Evolutionary conservation across 1,140 invertebrate genomes (phyloP).

Genomic region (Diabrotica virgifera): DNA sequence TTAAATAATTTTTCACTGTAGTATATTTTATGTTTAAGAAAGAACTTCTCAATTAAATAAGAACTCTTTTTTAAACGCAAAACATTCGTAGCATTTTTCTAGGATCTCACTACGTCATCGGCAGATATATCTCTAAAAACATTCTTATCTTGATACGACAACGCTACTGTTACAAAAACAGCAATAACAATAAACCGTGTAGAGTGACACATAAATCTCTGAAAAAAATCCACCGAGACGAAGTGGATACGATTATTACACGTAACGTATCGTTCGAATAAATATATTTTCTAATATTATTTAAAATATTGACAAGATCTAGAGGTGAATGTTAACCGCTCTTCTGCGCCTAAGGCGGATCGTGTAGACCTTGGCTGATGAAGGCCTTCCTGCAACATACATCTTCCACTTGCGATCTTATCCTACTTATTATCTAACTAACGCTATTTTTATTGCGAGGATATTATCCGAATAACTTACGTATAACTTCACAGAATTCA

Average conservation of each 20-base stretch:
- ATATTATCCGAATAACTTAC: constrained; percentile 18
- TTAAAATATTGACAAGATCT: constrained; percentile 27
- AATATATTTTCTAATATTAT: constrained; percentile 26
- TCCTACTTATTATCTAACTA: constrained; percentile 23
- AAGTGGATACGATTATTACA: background rate
- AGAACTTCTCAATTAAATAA: no score
- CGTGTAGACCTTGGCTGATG: constrained; percentile 30
- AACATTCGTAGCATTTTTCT: no score
- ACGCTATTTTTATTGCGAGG: constrained; percentile 21
- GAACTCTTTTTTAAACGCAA: no score
- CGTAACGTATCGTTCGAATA: background rate
- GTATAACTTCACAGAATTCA: constrained; percentile 9
- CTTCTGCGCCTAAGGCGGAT: constrained; percentile 17
- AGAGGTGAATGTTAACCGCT: constrained; percentile 24
- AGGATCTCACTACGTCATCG: no score
- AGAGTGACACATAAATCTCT: background rate
- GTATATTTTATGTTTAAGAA: no score
- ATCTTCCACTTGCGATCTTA: constrained; percentile 29
- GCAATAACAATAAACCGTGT: background rate
- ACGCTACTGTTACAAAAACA: no score
- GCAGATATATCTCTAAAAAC: no score
- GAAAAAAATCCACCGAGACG: background rate
- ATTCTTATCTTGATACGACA: no score
- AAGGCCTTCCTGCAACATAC: constrained; percentile 30
- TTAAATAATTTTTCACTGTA: no score